Evolutionary conservation across 64 coral and sea anemone species (phyloP).

Genomic region (Stylophora pistillata): DNA sequence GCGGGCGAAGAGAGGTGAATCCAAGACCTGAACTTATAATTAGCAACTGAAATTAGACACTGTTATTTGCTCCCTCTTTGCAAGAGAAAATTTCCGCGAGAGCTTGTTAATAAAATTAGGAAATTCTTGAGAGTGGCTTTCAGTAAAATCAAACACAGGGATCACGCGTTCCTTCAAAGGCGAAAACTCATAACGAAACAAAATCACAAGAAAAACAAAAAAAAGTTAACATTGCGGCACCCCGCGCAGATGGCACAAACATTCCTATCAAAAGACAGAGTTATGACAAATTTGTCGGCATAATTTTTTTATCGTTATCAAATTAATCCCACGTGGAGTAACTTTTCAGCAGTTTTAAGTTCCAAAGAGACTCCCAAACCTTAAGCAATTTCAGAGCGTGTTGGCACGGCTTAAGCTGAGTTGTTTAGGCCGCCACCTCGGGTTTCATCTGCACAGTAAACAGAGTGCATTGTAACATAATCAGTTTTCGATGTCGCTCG

Average conservation of each 20-base stretch:
- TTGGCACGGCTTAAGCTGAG: not conserved
- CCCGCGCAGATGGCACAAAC: slow-evolving; percentile 39
- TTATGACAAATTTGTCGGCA: slow-evolving; percentile 38
- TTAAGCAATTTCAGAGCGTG: slow-evolving; percentile 12
- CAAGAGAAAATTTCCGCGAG: slow-evolving; percentile 6
- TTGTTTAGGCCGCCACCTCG: not conserved
- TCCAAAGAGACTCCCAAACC: not conserved
- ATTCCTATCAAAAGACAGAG: slow-evolving; percentile 47
- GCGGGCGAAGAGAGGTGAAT: slow-evolving; percentile 9
- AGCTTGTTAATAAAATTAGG: not conserved
- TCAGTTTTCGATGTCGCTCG: slow-evolving; percentile 49
- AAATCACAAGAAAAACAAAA: not conserved
- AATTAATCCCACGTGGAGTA: slow-evolving; percentile 38
- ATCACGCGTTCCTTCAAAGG: not conserved
- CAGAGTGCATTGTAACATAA: slow-evolving; percentile 32
- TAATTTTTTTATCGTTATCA: slow-evolving; percentile 42
- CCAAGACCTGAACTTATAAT: not conserved
- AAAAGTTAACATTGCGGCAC: not conserved
- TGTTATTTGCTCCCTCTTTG: slow-evolving; percentile 2
- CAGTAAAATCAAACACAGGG: not conserved
- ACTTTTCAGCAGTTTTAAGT: not conserved
- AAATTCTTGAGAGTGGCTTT: not conserved
- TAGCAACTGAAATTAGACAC: slow-evolving; percentile 46
- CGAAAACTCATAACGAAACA: not conserved
- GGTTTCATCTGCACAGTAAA: slow-evolving; percentile 13